phyloP scores from a whole-genome alignment of 1,140 invertebrate species.

The Parapsyche elsis region DNA sequence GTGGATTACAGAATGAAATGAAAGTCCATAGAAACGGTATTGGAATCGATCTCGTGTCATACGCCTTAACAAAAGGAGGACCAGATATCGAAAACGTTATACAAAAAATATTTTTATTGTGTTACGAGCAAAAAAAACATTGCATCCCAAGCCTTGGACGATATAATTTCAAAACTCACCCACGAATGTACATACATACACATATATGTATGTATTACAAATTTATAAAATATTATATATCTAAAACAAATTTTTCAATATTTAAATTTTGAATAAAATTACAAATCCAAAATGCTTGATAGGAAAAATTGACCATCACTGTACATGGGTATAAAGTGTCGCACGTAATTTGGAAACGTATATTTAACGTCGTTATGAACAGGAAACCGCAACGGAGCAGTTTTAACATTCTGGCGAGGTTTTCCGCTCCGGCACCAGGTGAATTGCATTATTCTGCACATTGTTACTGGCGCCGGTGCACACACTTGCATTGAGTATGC shows the following conservation, averaged over 20 bases:
- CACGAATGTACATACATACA: not conserved
- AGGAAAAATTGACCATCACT: too few species aligned
- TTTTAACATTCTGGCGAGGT: not conserved
- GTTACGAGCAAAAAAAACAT: too few species aligned
- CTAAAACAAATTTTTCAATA: too few species aligned
- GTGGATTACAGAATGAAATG: conserved; percentile 19
- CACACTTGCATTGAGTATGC: not conserved
- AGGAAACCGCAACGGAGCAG: not conserved
- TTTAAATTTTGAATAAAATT: too few species aligned
- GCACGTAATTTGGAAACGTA: too few species aligned
- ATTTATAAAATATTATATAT: too few species aligned
- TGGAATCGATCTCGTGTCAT: conserved; percentile 22
- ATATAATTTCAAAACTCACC: not conserved
- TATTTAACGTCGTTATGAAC: too few species aligned
- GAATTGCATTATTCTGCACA: not conserved
- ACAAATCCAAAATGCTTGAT: too few species aligned
- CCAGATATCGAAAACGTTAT: not conserved
- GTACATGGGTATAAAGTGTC: too few species aligned
- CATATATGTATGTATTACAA: too few species aligned
- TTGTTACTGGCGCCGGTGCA: not conserved
- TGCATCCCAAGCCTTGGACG: not conserved
- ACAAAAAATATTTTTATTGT: conserved; percentile 3
- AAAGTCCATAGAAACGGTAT: conserved; percentile 22
- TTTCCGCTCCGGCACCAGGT: not conserved
- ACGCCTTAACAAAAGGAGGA: not conserved